Base-by-base conservation (phyloP, 2,797 vertebrate species). In the Chelonia mydas region DNA sequence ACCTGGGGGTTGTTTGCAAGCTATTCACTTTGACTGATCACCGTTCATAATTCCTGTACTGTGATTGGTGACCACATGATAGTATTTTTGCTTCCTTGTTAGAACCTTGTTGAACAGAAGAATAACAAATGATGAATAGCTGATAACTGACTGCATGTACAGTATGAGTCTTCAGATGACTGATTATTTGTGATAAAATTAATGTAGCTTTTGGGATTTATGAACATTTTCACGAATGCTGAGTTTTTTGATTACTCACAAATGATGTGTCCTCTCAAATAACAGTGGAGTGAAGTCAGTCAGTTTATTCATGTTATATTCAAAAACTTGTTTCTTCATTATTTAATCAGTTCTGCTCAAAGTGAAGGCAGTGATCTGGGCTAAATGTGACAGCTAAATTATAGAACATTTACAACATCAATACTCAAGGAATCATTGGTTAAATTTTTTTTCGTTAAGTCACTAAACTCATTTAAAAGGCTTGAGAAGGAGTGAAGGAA, bases 401-500 rank as follows among this genome's bases (percentile, higher is more conserved):
- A 74, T 89, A 47, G 31, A 96, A 94, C 81, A 95, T 88, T 87
- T 79, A 78, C 78, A 81, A 49, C 74, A 79, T 83, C 76, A 74
- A 94, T 96, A 89, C 79, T 89, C 45, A 85, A 88, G 96, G 90
- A 61, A 88, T 82, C n/a, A 79, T 80, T 86, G 53, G 5, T 65
- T 80, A 92, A 91, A 91, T 94, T 95, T 78, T 55, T 87, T 79
- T 59, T 80, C 74, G 89, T 90, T 93, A 37, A 59, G 78, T 89
- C 89, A 81, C 81, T 81, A 59, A 88, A 81, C 72, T 94, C 28
- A 84, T 94, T 94, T 94, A 94, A 92, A 87, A 57, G 74, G 80
- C 85, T 90, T 94, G 86, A 93, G 87, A 95, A 91, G 72, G 90
- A 95, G 53, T 49, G 86, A 94, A 88, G 65, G 45, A 91, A 65